These are phyloP conservation scores for Coluber constrictor DNA, from an alignment of 2,797 vertebrate genomes.

Conservation along the genomic window DNA sequence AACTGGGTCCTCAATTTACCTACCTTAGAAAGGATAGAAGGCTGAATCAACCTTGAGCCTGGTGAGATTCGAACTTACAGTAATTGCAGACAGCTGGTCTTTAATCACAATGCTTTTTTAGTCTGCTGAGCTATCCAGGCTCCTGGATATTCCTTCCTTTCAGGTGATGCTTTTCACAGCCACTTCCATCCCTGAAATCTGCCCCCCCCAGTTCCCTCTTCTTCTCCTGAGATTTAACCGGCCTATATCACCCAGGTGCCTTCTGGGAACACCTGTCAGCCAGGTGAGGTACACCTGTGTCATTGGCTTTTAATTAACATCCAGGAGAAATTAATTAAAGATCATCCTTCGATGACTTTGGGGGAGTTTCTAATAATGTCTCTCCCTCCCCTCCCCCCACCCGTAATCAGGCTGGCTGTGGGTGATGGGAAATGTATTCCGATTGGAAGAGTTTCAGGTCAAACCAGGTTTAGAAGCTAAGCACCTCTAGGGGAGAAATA, in stretches of 20 bases:
- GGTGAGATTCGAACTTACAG: no score
- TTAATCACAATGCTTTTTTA: no score
- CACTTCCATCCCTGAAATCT: accelerated
- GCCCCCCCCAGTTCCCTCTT: no score
- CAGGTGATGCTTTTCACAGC: background rate
- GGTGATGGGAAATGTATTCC: background rate
- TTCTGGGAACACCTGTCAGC: background rate
- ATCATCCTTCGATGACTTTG: background rate
- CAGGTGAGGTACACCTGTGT: background rate
- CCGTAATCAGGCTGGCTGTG: background rate
- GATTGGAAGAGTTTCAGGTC: background rate
- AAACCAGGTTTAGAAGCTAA: background rate
- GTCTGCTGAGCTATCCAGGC: no score
- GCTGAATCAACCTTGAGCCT: no score
- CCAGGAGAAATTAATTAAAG: background rate
- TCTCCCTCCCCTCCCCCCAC: background rate
- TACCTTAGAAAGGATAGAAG: no score
- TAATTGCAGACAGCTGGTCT: no score
- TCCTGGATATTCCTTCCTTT: background rate
- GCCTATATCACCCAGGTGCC: background rate
- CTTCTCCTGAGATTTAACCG: background rate
- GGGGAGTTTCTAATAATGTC: background rate
- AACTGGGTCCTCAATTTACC: no score
- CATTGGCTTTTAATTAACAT: background rate
- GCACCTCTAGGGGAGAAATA: background rate